Conservation (phyloP, 2,797 vertebrate species). For the Chelon auratus region DNA sequence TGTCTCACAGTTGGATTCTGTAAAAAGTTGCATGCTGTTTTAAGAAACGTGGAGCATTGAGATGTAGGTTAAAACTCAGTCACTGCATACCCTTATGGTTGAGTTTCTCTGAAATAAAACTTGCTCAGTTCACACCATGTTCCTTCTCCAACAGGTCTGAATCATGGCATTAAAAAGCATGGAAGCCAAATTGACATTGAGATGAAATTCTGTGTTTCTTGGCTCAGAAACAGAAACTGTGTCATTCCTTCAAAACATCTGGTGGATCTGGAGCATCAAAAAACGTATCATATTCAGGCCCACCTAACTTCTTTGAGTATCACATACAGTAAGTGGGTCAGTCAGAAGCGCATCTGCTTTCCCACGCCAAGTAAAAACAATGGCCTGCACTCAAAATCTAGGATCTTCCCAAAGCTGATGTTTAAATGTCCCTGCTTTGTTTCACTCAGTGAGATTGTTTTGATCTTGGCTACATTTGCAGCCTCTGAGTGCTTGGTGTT, state of each 20-base stretch:
- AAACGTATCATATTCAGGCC: conserved; percentile 55
- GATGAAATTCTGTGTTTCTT: conserved; percentile 59
- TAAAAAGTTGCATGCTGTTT: neutral
- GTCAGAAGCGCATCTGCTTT: conserved; percentile 34
- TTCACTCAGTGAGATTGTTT: conserved; percentile 37
- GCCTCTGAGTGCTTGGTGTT: conserved; percentile 45
- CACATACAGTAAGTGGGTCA: conserved; percentile 57
- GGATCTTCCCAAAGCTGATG: conserved; percentile 44
- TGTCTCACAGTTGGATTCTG: conserved; percentile 3
- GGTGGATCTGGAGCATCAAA: conserved; percentile 41
- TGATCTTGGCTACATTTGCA: conserved; percentile 42
- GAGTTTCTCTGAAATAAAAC: conserved; percentile 14
- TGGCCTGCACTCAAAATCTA: conserved; percentile 23
- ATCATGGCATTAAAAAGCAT: conserved; percentile 25
- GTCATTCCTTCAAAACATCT: conserved; percentile 54
- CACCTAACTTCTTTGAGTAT: conserved; percentile 44
- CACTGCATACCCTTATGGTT: neutral
- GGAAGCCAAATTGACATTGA: conserved; percentile 33
- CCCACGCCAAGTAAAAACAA: conserved; percentile 49
- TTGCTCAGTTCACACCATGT: conserved; percentile 20
- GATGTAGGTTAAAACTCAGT: conserved; percentile 1
- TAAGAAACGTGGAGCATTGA: neutral
- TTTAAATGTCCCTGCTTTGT: conserved; percentile 36
- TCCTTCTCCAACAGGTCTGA: conserved; percentile 15
- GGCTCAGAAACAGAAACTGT: conserved; percentile 37